Conservation (phyloP, 92 coral and sea anemone genomes). For the Porites evermanni region DNA sequence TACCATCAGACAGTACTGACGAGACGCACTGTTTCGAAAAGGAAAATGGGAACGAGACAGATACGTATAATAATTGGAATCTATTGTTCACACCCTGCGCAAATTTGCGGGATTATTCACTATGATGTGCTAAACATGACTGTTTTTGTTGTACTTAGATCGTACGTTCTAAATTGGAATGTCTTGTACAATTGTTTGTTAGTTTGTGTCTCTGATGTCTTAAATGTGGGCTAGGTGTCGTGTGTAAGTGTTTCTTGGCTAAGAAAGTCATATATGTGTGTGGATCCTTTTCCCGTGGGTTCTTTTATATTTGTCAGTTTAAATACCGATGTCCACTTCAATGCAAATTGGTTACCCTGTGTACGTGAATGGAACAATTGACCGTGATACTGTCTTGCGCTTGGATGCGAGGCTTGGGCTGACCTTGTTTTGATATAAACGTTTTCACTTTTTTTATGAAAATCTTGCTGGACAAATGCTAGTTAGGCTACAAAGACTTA, state of each 20-base stretch:
- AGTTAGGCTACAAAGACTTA: too few relatives aligned
- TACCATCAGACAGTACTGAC: background rate
- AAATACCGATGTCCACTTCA: too few relatives aligned
- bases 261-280: background rate
- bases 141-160: background rate
- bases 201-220: background rate
- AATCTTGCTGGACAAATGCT: too few relatives aligned
- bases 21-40: background rate
- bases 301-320: background rate
- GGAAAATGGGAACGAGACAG: slow-evolving; percentile 18
- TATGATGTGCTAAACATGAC: background rate
- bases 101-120: background rate
- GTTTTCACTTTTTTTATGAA: too few relatives aligned
- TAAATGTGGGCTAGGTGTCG: background rate
- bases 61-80: slow-evolving; percentile 23
- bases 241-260: background rate
- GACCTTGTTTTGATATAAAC: too few relatives aligned
- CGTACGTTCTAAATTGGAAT: background rate
- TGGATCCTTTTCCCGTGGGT: background rate
- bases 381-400: too few relatives aligned
- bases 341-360: too few relatives aligned
- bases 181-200: background rate
- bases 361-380: too few relatives aligned
- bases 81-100: background rate
- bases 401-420: too few relatives aligned